Conservation (phyloP, 2,113 vertebrate genomes). For the Brachypteracias leptosomus region DNA sequence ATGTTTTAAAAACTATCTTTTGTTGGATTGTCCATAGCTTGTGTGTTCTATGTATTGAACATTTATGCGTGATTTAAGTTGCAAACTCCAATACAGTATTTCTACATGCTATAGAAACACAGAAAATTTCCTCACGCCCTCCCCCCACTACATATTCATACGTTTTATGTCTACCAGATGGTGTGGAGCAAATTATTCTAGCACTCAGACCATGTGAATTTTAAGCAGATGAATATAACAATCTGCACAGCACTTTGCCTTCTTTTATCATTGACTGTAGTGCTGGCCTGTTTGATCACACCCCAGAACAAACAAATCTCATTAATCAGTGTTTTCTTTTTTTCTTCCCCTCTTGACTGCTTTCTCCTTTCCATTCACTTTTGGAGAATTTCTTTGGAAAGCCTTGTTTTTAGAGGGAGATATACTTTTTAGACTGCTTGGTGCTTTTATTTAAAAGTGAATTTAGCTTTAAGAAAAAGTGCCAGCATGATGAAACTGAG, state of each 20-base stretch:
- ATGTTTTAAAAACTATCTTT: constrained; percentile 8
- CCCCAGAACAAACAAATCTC: not conserved
- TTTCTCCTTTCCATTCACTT: not conserved
- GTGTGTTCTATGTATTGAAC: not conserved
- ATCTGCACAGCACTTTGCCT: not conserved
- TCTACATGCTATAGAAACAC: constrained; percentile 7
- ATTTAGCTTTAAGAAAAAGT: not conserved
- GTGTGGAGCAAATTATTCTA: constrained; percentile 70
- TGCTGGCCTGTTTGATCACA: constrained; percentile 28
- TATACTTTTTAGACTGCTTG: not conserved
- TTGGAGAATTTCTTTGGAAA: constrained; percentile 27
- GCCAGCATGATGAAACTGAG: not conserved
- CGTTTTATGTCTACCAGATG: constrained; percentile 69
- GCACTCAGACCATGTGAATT: constrained; percentile 64
- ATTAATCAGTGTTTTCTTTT: not conserved
- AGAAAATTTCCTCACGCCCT: constrained; percentile 23
- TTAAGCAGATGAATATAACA: constrained; percentile 68
- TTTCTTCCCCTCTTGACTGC: not conserved
- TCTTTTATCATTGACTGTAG: constrained; percentile 29
- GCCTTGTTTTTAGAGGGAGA: not conserved
- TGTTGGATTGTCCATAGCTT: constrained; percentile 33
- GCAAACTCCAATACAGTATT: constrained; percentile 24
- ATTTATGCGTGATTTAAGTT: constrained; percentile 2
- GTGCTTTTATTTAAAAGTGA: constrained; percentile 1
- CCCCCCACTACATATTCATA: not conserved